Conservation (phyloP, 2,888 invertebrate genomes). For the Macropis europaea region DNA sequence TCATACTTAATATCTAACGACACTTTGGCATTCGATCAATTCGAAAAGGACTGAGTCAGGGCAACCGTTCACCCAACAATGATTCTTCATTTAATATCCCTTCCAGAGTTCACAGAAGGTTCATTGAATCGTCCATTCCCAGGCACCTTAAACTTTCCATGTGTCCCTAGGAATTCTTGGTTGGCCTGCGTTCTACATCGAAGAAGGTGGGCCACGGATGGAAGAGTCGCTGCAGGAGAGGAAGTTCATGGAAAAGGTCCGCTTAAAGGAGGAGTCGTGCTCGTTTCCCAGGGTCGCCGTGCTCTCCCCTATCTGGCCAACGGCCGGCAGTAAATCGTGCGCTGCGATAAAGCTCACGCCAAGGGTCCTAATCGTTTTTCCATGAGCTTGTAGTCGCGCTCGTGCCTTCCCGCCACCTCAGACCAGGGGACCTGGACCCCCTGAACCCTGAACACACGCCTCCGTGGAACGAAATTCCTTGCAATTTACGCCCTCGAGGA, state of each 20-base stretch:
- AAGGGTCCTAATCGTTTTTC: slow-evolving; percentile 68
- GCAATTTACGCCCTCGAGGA: slow-evolving; percentile 26
- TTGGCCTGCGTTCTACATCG: too few relatives aligned
- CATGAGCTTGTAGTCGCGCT: slow-evolving; percentile 53
- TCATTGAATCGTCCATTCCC: neutral
- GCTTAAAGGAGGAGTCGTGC: neutral
- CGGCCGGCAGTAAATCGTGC: slow-evolving; percentile 55
- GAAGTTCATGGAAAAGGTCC: slow-evolving; percentile 6
- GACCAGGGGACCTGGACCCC: neutral
- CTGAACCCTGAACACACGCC: neutral
- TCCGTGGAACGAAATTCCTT: slow-evolving; percentile 8
- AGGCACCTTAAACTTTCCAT: neutral
- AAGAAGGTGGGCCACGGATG: neutral
- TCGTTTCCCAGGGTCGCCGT: slow-evolving; percentile 29
- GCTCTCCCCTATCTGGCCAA: slow-evolving; percentile 30
- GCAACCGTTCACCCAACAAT: too few relatives aligned
- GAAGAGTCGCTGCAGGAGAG: neutral
- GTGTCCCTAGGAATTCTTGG: neutral
- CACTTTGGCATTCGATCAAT: too few relatives aligned
- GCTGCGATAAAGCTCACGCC: slow-evolving; percentile 64
- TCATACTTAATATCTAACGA: too few relatives aligned
- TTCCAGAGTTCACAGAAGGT: neutral
- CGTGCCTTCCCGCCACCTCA: neutral
- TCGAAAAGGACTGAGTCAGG: too few relatives aligned
- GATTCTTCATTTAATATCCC: too few relatives aligned